Evolutionary conservation across 2,797 vertebrate species (phyloP).

Genomic region (Anabas testudineus): DNA sequence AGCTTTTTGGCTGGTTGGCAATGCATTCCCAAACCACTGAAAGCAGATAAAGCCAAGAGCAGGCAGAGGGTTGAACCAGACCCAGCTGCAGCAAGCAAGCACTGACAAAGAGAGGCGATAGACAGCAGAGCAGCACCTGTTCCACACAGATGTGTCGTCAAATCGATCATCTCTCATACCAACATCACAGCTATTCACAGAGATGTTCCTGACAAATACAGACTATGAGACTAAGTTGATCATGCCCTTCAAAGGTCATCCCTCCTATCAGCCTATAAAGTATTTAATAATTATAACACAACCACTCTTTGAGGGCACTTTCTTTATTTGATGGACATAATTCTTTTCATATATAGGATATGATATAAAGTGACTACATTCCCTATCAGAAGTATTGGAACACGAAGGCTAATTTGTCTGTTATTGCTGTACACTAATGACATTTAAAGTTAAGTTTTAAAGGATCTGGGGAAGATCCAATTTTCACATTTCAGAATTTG

Average conservation of each 20-base stretch:
- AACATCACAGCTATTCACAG: slow-evolving; percentile 72
- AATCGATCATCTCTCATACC: slow-evolving; percentile 75
- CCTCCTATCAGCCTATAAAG: slow-evolving; percentile 34
- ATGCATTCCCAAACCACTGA: slow-evolving; percentile 58
- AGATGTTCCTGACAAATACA: slow-evolving; percentile 62
- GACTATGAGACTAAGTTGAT: slow-evolving; percentile 51
- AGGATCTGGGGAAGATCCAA: no score
- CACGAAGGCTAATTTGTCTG: no score
- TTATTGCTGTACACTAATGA: no score
- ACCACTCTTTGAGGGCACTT: slow-evolving; percentile 13
- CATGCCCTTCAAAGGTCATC: slow-evolving; percentile 59
- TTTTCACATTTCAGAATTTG: no score
- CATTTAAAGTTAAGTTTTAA: no score
- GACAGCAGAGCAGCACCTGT: slow-evolving; percentile 68
- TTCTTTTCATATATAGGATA: no score
- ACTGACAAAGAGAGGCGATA: slow-evolving; percentile 51
- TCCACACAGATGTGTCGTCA: slow-evolving; percentile 74
- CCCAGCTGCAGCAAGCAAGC: slow-evolving; percentile 62
- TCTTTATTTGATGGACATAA: background rate
- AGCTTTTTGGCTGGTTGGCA: slow-evolving; percentile 42
- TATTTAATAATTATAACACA: slow-evolving; percentile 28
- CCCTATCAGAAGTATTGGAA: no score
- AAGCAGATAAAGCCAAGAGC: slow-evolving; percentile 64
- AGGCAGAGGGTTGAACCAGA: slow-evolving; percentile 60
- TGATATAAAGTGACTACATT: slow-evolving; percentile 16